Conservation (phyloP, 2,113 vertebrate genomes). For the Aptenodytes forsteri region DNA sequence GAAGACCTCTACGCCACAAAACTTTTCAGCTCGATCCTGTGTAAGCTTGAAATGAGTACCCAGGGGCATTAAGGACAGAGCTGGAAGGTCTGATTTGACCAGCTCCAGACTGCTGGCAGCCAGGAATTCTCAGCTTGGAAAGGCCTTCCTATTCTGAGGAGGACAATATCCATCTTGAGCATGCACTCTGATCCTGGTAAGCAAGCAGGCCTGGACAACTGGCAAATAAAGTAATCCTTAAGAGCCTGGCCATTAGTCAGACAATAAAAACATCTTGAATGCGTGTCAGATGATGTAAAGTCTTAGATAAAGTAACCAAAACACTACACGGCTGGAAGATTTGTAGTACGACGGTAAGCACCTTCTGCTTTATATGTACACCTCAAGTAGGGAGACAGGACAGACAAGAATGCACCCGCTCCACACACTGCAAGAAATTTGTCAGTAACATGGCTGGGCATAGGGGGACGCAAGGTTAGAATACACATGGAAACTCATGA, state of each 20-base stretch:
- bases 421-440: not conserved
- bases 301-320: not conserved
- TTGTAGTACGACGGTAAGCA: not conserved
- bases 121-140: not conserved
- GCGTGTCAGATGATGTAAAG: not conserved
- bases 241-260: not conserved
- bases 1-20: not conserved
- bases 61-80: not conserved
- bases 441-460: not conserved
- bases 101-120: not conserved
- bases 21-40: not conserved
- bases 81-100: not conserved
- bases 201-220: not conserved
- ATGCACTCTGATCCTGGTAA: not conserved
- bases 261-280: not conserved
- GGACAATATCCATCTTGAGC: not conserved
- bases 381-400: fast-evolving
- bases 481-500: not conserved
- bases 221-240: not conserved
- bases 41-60: not conserved
- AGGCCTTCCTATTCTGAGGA: not conserved
- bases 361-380: not conserved
- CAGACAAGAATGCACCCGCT: not conserved
- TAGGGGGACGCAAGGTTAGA: not conserved
- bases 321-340: not conserved